Evolutionary conservation across 2,113 vertebrate genomes (phyloP).

Genomic region (Thryonomys swinderianus): DNA sequence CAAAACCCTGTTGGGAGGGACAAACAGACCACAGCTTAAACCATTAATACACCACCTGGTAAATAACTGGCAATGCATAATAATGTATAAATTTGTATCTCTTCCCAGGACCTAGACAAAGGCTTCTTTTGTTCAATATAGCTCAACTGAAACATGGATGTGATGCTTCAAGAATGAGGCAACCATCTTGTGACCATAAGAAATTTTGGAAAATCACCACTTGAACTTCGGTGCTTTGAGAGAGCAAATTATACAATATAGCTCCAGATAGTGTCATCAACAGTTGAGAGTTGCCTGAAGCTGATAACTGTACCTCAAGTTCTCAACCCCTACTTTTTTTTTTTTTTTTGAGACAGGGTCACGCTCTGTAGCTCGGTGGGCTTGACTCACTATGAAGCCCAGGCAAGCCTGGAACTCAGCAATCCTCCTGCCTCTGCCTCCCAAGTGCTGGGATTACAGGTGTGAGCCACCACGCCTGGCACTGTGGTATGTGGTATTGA

Average conservation of each 20-base stretch:
- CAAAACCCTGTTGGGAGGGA: not conserved
- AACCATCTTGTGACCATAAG: not conserved
- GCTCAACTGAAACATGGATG: not conserved
- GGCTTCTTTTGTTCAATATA: not conserved
- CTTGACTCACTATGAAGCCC: no score
- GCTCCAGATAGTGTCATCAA: not conserved
- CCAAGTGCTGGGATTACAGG: no score
- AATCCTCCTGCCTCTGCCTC: no score
- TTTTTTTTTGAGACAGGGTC: no score
- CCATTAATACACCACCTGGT: no score
- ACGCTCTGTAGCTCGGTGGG: no score
- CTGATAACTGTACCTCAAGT: not conserved
- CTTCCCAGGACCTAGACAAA: not conserved
- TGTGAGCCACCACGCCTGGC: no score
- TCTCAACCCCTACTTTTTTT: no score
- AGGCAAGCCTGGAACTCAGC: no score
- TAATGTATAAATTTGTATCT: not conserved
- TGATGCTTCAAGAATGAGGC: not conserved
- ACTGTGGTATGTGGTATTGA: no score
- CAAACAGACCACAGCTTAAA: not conserved
- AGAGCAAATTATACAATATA: not conserved
- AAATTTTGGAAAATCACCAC: slow-evolving; percentile 30
- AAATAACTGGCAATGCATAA: not conserved
- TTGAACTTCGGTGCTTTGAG: not conserved
- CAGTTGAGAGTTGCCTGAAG: not conserved